Conservation (phyloP, 2,888 invertebrate genomes). For the Drosophila merina region DNA sequence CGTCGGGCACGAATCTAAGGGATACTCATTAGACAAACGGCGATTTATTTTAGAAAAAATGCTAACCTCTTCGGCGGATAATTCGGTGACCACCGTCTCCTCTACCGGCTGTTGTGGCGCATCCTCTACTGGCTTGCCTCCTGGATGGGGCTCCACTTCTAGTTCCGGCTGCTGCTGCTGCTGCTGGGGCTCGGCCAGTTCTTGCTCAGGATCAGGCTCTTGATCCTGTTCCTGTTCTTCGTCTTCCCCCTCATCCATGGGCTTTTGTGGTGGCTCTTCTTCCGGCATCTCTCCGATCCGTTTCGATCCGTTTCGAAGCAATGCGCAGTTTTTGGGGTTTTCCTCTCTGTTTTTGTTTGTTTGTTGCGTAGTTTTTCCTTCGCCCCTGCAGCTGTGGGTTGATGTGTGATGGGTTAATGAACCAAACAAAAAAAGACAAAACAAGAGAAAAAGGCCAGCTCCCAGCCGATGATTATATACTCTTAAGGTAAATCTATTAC, state of each 20-base stretch:
- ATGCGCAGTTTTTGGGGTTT: slow-evolving; percentile 39
- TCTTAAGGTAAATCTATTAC: background rate
- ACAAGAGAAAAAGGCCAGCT: slow-evolving; percentile 15
- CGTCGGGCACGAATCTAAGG: slow-evolving; percentile 81
- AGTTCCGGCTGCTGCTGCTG: slow-evolving; percentile 11
- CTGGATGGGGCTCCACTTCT: slow-evolving; percentile 14
- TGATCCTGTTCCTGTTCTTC: slow-evolving; percentile 28
- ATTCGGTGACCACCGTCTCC: slow-evolving; percentile 86
- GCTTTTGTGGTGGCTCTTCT: slow-evolving; percentile 66
- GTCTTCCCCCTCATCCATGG: slow-evolving; percentile 65
- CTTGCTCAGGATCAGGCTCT: slow-evolving; percentile 24
- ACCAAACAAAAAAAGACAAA: slow-evolving; percentile 66
- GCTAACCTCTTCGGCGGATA: slow-evolving; percentile 95
- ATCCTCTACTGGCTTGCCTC: background rate
- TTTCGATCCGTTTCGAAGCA: slow-evolving; percentile 22
- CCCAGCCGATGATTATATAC: background rate
- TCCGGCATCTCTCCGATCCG: slow-evolving; percentile 60
- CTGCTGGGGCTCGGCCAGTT: slow-evolving; percentile 21
- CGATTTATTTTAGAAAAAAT: background rate
- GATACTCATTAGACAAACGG: background rate
- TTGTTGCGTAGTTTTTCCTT: slow-evolving; percentile 69
- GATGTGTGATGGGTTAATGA: slow-evolving; percentile 59
- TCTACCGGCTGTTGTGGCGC: slow-evolving; percentile 20
- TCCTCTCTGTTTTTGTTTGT: slow-evolving; percentile 40
- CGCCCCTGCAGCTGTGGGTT: slow-evolving; percentile 12